Conservation (phyloP, 1,140 invertebrate species). For the Bradysia coprophila region DNA sequence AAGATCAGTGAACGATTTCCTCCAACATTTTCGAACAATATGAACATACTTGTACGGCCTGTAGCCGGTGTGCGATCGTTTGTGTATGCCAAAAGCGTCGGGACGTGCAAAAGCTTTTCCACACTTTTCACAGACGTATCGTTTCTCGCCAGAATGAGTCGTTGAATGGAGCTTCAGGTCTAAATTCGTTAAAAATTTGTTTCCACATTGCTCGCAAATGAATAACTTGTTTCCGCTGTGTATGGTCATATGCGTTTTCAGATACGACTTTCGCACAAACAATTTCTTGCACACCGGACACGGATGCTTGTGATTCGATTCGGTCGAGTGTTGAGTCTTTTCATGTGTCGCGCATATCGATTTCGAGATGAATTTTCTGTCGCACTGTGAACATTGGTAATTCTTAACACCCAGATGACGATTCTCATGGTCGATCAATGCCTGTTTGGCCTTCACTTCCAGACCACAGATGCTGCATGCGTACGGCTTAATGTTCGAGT, state of each 20-base stretch:
- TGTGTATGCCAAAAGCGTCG: slow-evolving; percentile 44
- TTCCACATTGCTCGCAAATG: neutral
- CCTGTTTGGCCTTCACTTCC: neutral
- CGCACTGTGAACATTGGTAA: neutral
- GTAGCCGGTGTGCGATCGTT: slow-evolving; percentile 48
- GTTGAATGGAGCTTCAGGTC: slow-evolving; percentile 6
- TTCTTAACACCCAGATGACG: neutral
- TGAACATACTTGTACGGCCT: slow-evolving; percentile 36
- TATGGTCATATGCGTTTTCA: neutral
- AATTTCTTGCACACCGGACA: neutral
- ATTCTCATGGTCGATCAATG: neutral
- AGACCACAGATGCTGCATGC: neutral
- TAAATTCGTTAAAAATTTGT: neutral
- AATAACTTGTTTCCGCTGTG: neutral
- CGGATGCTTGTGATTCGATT: neutral
- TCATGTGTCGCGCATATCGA: neutral
- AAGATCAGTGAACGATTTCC: too few species aligned
- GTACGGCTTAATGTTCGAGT: neutral
- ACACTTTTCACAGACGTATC: slow-evolving; percentile 17
- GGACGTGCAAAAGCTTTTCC: slow-evolving; percentile 30
- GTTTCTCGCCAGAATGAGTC: slow-evolving; percentile 15
- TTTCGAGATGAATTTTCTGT: neutral
- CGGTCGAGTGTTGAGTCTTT: neutral
- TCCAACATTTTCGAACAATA: neutral
- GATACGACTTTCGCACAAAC: neutral